Conservation (phyloP, 1,140 invertebrate species). For the Octopus sinensis region DNA sequence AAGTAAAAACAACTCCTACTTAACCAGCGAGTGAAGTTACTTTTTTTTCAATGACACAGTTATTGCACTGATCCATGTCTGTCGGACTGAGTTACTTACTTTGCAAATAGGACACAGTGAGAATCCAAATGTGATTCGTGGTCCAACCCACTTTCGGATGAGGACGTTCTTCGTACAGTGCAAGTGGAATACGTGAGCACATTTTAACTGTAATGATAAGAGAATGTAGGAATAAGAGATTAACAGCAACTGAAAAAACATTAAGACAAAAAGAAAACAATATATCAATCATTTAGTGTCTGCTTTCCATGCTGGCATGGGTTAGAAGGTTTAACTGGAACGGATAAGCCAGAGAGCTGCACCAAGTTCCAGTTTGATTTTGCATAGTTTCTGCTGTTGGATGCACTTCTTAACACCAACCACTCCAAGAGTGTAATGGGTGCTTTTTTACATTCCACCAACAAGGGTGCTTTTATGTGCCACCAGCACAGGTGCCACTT, state of each 20-base stretch:
- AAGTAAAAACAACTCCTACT: too few species aligned
- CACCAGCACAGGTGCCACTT: too few species aligned
- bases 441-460: too few species aligned
- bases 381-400: too few species aligned
- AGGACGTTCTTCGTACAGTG: conserved; percentile 87
- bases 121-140: conserved; percentile 93
- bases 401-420: too few species aligned
- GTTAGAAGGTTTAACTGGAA: too few species aligned
- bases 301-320: too few species aligned
- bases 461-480: too few species aligned
- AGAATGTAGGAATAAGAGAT: background rate
- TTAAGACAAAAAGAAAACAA: background rate
- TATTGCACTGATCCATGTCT: background rate
- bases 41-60: background rate
- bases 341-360: too few species aligned
- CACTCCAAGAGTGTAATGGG: too few species aligned
- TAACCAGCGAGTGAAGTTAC: too few species aligned
- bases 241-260: background rate
- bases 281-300: background rate
- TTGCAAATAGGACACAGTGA: conserved; percentile 96
- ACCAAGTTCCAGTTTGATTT: too few species aligned
- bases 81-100: conserved; percentile 58
- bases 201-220: conserved; percentile 70
- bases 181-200: conserved; percentile 93
- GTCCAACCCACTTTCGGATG: conserved; percentile 85